These are phyloP conservation scores for Megalops atlanticus DNA, from an alignment of 2,113 vertebrate species.

Conservation along the genomic window DNA sequence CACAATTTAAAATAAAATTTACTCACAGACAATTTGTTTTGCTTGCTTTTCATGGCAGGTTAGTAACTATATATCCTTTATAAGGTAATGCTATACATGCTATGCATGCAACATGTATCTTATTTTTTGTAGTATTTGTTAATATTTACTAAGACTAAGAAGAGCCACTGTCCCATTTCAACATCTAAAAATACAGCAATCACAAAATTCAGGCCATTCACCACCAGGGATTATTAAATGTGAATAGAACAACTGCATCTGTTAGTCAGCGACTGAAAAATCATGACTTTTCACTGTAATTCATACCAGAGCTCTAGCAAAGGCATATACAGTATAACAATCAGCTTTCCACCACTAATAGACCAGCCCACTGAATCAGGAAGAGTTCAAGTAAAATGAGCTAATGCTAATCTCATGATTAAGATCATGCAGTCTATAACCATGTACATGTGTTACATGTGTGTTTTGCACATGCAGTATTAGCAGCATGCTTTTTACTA, in stretches of 20 bases:
- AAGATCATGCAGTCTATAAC: background rate
- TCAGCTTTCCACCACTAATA: background rate
- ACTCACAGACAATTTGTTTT: too few species aligned
- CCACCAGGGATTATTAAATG: background rate
- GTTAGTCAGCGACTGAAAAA: background rate
- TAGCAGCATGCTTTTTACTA: background rate
- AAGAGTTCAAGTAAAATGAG: slow-evolving; percentile 18
- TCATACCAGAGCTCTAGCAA: background rate
- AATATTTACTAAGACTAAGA: too few species aligned
- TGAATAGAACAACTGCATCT: background rate
- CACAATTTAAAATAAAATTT: too few species aligned
- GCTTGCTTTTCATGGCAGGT: too few species aligned
- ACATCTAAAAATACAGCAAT: slow-evolving; percentile 17
- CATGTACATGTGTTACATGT: background rate
- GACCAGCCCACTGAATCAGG: slow-evolving; percentile 19
- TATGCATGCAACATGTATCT: too few species aligned
- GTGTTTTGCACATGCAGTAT: background rate
- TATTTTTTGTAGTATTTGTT: too few species aligned
- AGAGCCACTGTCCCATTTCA: slow-evolving; percentile 7
- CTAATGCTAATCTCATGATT: slow-evolving; percentile 13
- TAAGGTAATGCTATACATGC: too few species aligned
- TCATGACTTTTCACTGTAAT: background rate
- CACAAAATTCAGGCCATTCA: background rate
- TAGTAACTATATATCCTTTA: too few species aligned
- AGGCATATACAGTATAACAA: slow-evolving; percentile 18